Percentiles rank a stretch among this genome's conserved stretches.
Conservation (phyloP, 2,797 vertebrate genomes). For the Zalophus californianus region DNA sequence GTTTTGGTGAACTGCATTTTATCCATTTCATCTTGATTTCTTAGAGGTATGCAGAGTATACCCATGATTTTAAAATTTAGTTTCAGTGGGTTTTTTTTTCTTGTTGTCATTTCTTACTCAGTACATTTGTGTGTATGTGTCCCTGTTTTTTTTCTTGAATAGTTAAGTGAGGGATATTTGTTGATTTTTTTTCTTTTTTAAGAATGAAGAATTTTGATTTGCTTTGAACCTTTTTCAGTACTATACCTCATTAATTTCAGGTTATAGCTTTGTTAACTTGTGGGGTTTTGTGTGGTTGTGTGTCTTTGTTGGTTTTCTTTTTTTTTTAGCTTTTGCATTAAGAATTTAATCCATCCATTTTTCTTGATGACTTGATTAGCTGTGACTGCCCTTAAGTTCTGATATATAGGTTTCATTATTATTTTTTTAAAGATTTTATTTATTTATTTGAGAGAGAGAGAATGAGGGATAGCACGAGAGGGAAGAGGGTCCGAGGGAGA, state of each 20-base stretch:
- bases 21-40: not conserved
- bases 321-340: conserved; percentile 7
- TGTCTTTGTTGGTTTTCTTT: not conserved
- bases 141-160: not conserved
- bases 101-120: not conserved
- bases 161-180: not conserved
- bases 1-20: not conserved
- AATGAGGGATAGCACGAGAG: too few relatives aligned
- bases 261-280: not conserved
- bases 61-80: not conserved
- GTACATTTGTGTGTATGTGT: not conserved
- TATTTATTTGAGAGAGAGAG: too few relatives aligned
- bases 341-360: not conserved
- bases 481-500: too few relatives aligned
- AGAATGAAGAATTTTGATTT: not conserved
- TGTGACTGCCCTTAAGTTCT: not conserved
- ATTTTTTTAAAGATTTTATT: too few relatives aligned
- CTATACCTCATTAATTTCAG: not conserved
- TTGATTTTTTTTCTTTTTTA: not conserved
- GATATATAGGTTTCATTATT: not conserved
- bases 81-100: not conserved
- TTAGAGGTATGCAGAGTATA: not conserved
- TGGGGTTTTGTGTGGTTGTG: not conserved
- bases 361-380: not conserved
- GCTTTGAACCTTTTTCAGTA: not conserved